phyloP scores from a whole-genome alignment of 2,888 invertebrate species.

The Yponomeuta cagnagella region DNA sequence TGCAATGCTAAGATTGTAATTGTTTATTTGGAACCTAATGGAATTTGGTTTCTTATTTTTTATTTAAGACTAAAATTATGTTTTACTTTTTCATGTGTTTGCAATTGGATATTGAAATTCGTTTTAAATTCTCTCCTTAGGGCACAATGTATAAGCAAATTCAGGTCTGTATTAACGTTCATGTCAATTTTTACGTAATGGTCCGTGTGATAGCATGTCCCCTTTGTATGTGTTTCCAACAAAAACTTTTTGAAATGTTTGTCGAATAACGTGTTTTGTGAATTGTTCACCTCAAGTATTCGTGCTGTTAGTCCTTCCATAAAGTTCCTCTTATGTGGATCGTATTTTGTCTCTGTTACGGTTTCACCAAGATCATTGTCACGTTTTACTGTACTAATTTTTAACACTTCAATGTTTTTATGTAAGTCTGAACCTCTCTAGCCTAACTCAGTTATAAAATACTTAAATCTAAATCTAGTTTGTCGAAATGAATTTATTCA shows the following conservation, averaged over 20 bases:
- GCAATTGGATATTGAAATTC: constrained; percentile 13
- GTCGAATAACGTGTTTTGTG: not conserved
- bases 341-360: constrained; percentile 26
- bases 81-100: not conserved
- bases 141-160: constrained; percentile 74
- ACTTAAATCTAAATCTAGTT: no score
- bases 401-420: not conserved
- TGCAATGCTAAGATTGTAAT: no score
- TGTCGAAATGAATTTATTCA: no score
- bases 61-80: not conserved
- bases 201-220: constrained; percentile 29
- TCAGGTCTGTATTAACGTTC: constrained; percentile 65
- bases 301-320: not conserved
- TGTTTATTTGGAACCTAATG: no score
- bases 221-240: constrained; percentile 4
- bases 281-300: not conserved
- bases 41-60: not conserved
- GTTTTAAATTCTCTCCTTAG: constrained; percentile 57
- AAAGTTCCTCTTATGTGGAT: constrained; percentile 1
- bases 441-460: not conserved
- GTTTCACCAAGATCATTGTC: not conserved
- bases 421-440: not conserved
- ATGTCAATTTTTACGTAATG: constrained; percentile 51
- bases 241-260: not conserved
- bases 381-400: constrained; percentile 11